Evolutionary conservation across 1,140 invertebrate species (phyloP), one percentile per base, ranked within the genome.

Genomic region (Phthorimaea operculella): DNA sequence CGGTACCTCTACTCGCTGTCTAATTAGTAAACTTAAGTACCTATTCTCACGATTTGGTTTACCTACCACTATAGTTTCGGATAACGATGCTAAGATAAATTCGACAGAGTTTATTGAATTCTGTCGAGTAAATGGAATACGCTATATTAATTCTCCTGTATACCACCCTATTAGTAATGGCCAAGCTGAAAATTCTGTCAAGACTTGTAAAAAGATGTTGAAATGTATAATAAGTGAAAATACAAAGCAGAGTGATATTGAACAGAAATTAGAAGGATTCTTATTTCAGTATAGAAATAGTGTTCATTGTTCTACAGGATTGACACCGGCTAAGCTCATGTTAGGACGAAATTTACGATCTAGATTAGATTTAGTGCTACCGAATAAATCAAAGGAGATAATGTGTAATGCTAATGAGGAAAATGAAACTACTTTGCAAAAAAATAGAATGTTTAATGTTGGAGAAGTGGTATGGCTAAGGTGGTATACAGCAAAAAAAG

Each of bases 221-320:
- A 42, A 44, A 11, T 52, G 51, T 52, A 34, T 52, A 14, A 6
- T 52, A 14, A 52, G 9, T 15, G 12, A 52, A 52, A 10, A 34
- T 34, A 11, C 11, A 34, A n/a, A 12, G 5, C 7, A 9, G n/a
- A 10, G 11, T 45, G n/a, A n/a, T n/a, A n/a, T n/a, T 1, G 21
- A 45, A 4, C 14, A 54, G 33, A 54, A 54, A 16, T 44, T 54
- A 54, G 5, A 12, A 21, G 36, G 39, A 33, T 61, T 61, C 52
- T 55, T 64, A 15, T 54, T 64, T n/a, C 49, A 54, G 33, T 61
- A 61, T 48, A 42, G 62, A 44, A 64, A 64, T 47, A 59, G 58
- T n/a, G 51, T 21, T 10, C 58, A 57, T 44, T 34, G 45, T 33
- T 51, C 44, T 14, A 61, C 59, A 17, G 62, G 62, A 10, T 44